Evolutionary conservation across 2,113 vertebrate genomes (phyloP).

Genomic region (Papio anubis): DNA sequence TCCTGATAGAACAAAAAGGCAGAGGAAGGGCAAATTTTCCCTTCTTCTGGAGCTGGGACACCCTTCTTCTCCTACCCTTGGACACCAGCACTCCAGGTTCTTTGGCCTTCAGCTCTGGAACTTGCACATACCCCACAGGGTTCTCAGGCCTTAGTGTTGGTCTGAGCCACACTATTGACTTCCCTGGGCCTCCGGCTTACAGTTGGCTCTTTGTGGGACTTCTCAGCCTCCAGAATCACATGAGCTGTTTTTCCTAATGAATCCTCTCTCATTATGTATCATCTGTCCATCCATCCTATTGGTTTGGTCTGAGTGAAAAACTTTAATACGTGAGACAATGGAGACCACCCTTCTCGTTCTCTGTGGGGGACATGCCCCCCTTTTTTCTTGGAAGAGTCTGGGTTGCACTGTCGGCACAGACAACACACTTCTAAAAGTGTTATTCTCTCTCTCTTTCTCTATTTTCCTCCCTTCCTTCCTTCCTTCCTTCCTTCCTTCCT

Average conservation of each 20-base stretch:
- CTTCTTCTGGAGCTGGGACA: background rate
- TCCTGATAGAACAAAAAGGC: background rate
- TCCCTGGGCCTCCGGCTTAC: background rate
- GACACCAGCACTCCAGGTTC: background rate
- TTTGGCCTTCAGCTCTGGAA: background rate
- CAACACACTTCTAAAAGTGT: background rate
- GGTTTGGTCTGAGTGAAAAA: background rate
- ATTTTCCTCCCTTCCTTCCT: accelerated
- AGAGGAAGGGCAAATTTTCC: background rate
- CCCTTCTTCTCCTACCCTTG: too few species aligned
- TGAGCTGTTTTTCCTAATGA: background rate
- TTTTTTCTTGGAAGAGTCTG: background rate
- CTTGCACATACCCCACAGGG: background rate
- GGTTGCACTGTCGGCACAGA: background rate
- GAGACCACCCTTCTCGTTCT: background rate
- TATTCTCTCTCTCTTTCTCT: background rate
- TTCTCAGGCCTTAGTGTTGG: too few species aligned
- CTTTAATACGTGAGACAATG: background rate
- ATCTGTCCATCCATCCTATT: background rate
- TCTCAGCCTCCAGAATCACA: background rate
- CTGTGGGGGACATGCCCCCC: background rate
- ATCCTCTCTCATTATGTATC: background rate
- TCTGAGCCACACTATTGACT: background rate
- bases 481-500: accelerated
- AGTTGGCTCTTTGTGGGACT: background rate